Evolutionary conservation across 2,888 invertebrate species (phyloP), one percentile per base, ranked within the genome.

Genomic region (Operophtera brumata): DNA sequence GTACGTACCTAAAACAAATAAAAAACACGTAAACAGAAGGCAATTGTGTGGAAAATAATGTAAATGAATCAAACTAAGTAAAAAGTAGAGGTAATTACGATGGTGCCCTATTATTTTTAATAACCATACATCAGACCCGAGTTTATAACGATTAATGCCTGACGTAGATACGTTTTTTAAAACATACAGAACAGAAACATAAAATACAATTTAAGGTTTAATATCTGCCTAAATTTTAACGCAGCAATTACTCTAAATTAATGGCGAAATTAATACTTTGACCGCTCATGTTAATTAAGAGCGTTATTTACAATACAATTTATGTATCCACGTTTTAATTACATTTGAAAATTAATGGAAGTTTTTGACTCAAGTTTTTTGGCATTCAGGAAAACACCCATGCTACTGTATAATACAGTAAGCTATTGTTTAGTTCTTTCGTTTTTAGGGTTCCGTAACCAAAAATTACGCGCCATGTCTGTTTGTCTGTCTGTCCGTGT

Each of bases 251-350:
- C 74, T 88, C 85, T 82, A 78, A 84, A 84, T 87, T 89, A 86
- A 86, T 86, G 87, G 82, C 77, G 87, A 88, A 89, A 88, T 86
- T 86, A 88, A 90, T 90, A 89, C 86, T 87, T 88, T 86, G 80
- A 82, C 82, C 82, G 86, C 75, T 82, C 78, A 76, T 82, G 84
- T 84, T 86, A 84, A 89, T 89, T 86, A 86, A 76, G 79, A 78
- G 80, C 77, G 82, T 82, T 80, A 81, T 80, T 81, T 80, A 76
- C 76, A 70, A 70, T 65, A 65, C 70, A 72, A 71, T 77, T 77
- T 73, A 73, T 72, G 70, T 65, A 51, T 57, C 49, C 48, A 70
- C 61, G 71, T 76, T 78, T 75, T 75, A 73, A 76, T 77, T 77
- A 75, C 67, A 67, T 69, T 71, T 65, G 54, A 56, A 55, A 65